Conservation (phyloP, 2,113 vertebrate species). For the Okapia johnstoni region DNA sequence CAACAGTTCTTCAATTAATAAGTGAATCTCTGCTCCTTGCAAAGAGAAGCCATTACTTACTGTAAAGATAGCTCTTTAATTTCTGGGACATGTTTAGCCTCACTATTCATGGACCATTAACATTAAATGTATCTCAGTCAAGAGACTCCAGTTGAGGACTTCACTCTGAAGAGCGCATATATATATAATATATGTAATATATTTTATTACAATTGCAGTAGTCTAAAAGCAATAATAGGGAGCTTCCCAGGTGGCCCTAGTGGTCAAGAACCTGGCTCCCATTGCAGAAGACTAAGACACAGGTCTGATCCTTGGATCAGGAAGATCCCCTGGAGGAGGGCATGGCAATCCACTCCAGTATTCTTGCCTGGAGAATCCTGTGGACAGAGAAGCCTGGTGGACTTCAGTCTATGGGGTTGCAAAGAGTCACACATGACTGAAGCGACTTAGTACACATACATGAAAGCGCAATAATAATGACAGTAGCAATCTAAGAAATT, state of each 20-base stretch:
- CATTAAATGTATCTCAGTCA: not conserved
- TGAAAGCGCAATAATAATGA: not conserved
- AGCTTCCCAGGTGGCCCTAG: not conserved
- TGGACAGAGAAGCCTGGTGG: not conserved
- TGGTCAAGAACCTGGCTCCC: not conserved
- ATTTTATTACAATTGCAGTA: not conserved
- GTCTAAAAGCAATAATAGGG: not conserved
- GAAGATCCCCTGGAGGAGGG: not conserved
- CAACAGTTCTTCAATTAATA: not conserved
- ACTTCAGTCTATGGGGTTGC: not conserved
- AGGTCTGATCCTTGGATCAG: not conserved
- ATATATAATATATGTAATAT: not conserved
- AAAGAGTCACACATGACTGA: not conserved
- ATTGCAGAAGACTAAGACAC: not conserved
- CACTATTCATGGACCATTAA: not conserved
- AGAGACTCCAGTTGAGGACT: not conserved
- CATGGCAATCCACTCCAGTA: not conserved
- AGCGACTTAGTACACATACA: not conserved
- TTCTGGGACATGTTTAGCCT: not conserved
- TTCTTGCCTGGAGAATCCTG: not conserved
- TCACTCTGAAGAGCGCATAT: not conserved
- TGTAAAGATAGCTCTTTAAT: not conserved
- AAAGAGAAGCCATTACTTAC: not conserved
- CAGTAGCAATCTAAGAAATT: not conserved
- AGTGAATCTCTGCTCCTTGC: not conserved